Evolutionary conservation across 2,888 invertebrate genomes (phyloP).

Genomic region (Diarsia rubi): DNA sequence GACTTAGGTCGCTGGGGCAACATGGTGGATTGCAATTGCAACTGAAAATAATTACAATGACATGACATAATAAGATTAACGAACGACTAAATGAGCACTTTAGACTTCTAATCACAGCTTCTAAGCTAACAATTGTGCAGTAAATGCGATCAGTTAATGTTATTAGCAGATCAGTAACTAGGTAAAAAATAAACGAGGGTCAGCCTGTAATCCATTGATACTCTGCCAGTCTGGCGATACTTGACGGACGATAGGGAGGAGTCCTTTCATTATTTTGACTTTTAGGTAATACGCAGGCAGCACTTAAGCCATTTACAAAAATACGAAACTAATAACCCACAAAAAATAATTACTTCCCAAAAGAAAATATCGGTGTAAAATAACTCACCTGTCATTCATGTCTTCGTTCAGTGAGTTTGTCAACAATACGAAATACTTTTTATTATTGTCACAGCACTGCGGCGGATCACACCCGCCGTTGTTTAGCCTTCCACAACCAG

Average conservation of each 20-base stretch:
- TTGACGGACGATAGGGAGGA: neutral
- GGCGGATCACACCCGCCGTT: slow-evolving; percentile 34
- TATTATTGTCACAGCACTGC: slow-evolving; percentile 54
- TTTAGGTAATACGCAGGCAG: too few species aligned
- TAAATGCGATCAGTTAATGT: neutral
- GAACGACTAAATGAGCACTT: neutral
- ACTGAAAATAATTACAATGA: slow-evolving; percentile 36
- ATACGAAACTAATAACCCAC: neutral
- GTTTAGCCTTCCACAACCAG: slow-evolving; percentile 59
- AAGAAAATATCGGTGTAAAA: neutral
- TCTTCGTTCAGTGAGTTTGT: slow-evolving; percentile 47
- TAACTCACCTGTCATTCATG: slow-evolving; percentile 33
- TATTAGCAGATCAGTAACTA: too few species aligned
- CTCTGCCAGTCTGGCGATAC: neutral
- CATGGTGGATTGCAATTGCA: slow-evolving; percentile 16
- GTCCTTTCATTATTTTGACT: neutral
- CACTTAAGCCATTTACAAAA: neutral
- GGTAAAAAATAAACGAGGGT: neutral
- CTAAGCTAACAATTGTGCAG: neutral
- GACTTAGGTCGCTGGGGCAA: neutral
- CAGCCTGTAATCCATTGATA: neutral
- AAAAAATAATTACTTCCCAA: neutral
- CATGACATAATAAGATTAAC: neutral
- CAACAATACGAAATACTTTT: slow-evolving; percentile 66
- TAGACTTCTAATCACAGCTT: neutral